phyloP scores from a whole-genome alignment of 2,888 invertebrate genomes.

The Leucophenga maculata region DNA sequence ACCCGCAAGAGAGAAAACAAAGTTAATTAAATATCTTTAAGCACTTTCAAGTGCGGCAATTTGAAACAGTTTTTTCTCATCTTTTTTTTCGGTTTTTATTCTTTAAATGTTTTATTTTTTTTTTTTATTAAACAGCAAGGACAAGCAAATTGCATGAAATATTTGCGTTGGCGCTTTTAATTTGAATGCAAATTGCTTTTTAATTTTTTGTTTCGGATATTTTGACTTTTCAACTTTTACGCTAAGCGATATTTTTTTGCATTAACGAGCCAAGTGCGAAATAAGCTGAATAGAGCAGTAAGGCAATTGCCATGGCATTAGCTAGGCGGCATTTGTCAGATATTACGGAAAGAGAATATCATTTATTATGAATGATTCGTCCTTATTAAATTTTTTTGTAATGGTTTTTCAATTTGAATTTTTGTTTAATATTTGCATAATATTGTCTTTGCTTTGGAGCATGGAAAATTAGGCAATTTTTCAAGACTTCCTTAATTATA shows the following conservation, averaged over 20 bases:
- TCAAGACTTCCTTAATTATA: too few species aligned
- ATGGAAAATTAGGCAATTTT: too few species aligned
- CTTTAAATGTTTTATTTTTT: neutral
- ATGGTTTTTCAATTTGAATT: slow-evolving; percentile 47
- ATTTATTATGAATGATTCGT: too few species aligned
- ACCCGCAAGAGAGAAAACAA: slow-evolving; percentile 10
- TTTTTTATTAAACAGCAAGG: neutral
- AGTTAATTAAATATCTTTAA: slow-evolving; percentile 38
- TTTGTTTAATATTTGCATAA: slow-evolving; percentile 35
- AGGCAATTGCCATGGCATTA: too few species aligned
- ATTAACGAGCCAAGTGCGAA: slow-evolving; percentile 5
- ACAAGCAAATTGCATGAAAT: neutral
- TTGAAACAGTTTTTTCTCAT: slow-evolving; percentile 49
- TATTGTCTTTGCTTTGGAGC: too few species aligned
- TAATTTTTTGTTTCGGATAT: slow-evolving; percentile 47
- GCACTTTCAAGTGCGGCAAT: slow-evolving; percentile 29
- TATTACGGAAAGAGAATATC: too few species aligned
- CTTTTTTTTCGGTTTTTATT: neutral
- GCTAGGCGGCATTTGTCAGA: too few species aligned
- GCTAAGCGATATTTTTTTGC: neutral
- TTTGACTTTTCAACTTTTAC: slow-evolving; percentile 38
- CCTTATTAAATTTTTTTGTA: neutral
- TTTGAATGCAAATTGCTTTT: slow-evolving; percentile 60
- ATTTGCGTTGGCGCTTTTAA: slow-evolving; percentile 13
- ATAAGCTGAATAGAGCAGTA: too few species aligned